Base-by-base conservation (phyloP, 2,113 vertebrate species). In the Plecotus auritus region DNA sequence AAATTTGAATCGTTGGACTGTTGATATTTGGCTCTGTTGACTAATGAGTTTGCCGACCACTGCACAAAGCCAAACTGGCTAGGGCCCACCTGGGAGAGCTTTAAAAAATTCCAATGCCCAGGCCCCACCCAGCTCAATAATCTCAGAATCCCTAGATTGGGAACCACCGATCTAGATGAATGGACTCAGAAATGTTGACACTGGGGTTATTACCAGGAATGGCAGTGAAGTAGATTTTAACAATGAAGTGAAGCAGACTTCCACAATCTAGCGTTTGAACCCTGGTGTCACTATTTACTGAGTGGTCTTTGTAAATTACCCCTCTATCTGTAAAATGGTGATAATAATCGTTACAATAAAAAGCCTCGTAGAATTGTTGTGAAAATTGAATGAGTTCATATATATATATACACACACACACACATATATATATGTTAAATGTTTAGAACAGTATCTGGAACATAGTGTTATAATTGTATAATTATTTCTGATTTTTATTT, bases 301-400 rank as follows among this genome's bases (percentile, higher is more conserved):
- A 69, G 23, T 66, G 37, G n/a, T 76, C 85, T 84, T 91, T 37
- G 56, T 78, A 95, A 96, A 80, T 83, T 23, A 77, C 22, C 13
- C 73, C 59, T 85, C 70, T 92, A 20, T 85, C 45, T 82, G 59
- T 84, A 94, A 94, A 92, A 92, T 18, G 78, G 86, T 85, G 17
- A 42, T 74, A 69, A 51, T 64, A 12, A 80, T 64, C 11, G 2
- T 83, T 72, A 77, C 32, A 82, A 32, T 49, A 54, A 84, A 85
- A 54, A 59, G 45, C 59, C 47, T 95, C 26, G 9, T 5, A 64
- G 67, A 14, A 85, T 35, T 85, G 26, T 80, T 89, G 40, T 85
- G 28, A 61, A 74, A 20, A 87, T 1, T 1, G 5, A 67, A 69
- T n/a, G 22, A 88, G 28, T 93, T 51, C 61, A 30, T 59, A 22